Percentiles rank a stretch among this genome's conserved stretches.
phyloP scores from a whole-genome alignment of 2,888 invertebrate genomes.

The Atherix ibis region DNA sequence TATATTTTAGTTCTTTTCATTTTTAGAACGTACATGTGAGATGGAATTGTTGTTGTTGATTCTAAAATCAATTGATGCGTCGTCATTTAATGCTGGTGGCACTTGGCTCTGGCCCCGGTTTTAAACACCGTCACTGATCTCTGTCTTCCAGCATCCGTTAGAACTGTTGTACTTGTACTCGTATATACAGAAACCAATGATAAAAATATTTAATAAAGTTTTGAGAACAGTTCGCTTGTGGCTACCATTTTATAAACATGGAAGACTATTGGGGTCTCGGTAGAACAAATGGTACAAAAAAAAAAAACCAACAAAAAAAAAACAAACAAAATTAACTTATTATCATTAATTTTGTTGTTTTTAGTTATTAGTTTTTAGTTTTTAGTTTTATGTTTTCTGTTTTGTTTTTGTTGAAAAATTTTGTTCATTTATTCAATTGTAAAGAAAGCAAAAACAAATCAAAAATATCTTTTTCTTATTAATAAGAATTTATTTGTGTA shows the following conservation, averaged over 20 bases:
- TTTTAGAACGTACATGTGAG: no score
- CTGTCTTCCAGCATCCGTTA: constrained; percentile 2
- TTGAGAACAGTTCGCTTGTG: constrained; percentile 14
- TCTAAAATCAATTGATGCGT: no score
- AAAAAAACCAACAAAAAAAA: no score
- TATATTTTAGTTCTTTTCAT: no score
- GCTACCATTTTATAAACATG: constrained; percentile 20
- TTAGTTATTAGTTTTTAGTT: constrained; percentile 2
- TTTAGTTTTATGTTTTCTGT: constrained; percentile 1
- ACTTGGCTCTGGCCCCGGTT: no score
- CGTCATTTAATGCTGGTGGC: no score
- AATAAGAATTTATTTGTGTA: no score
- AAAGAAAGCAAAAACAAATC: no score
- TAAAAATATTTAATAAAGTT: constrained; percentile 9
- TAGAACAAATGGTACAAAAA: constrained; percentile 29
- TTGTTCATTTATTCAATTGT: constrained; percentile 1
- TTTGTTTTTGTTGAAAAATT: constrained; percentile 1
- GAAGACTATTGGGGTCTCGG: constrained; percentile 32
- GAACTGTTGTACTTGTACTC: no score
- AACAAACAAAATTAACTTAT: constrained; percentile 2
- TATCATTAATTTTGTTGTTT: constrained; percentile 4
- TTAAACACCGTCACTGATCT: constrained; percentile 10
- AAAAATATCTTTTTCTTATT: no score
- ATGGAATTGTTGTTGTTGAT: no score
- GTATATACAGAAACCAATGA: constrained; percentile 10